phyloP scores from a whole-genome alignment of 2,113 vertebrate species.

The Pollachius pollachius region DNA sequence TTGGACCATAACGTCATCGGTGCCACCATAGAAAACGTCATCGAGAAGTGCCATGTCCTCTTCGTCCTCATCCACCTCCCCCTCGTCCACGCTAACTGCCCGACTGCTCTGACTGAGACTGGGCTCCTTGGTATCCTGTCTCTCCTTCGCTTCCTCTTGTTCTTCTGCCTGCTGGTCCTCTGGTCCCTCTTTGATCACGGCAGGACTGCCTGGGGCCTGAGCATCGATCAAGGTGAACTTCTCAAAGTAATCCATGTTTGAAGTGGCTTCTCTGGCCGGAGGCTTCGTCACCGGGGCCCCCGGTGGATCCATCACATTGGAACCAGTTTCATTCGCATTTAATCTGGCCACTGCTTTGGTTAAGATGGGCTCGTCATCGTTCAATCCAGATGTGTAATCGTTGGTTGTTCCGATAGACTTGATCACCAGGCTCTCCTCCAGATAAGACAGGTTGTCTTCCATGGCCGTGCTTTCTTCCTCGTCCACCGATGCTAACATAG shows the following conservation, averaged over 20 bases:
- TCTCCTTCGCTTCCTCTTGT: conserved; percentile 22
- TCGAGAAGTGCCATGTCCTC: conserved; percentile 79
- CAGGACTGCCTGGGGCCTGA: conserved; percentile 63
- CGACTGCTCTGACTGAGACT: neutral
- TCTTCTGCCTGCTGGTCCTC: conserved; percentile 11
- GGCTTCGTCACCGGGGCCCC: conserved; percentile 48
- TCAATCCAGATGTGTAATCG: conserved; percentile 18
- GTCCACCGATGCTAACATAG: conserved; percentile 79
- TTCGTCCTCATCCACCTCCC: conserved; percentile 53
- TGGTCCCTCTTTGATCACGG: conserved; percentile 33
- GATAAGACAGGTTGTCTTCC: conserved; percentile 84
- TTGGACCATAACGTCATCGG: conserved; percentile 22
- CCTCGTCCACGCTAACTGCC: conserved; percentile 34
- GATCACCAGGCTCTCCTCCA: conserved; percentile 74
- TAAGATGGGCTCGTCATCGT: conserved; percentile 17
- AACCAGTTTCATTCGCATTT: neutral
- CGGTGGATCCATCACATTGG: conserved; percentile 44
- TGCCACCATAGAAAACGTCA: conserved; percentile 82
- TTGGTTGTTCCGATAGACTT: conserved; percentile 53
- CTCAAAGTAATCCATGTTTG: conserved; percentile 88
- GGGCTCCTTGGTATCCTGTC: conserved; percentile 27
- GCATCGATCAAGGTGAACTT: conserved; percentile 84
- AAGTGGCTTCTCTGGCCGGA: conserved; percentile 13
- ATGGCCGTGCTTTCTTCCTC: conserved; percentile 86
- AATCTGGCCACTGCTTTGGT: neutral